These are phyloP conservation scores for Lamellibrachia luymesi DNA, from an alignment of 1,140 invertebrate species.

Conservation along the genomic window DNA sequence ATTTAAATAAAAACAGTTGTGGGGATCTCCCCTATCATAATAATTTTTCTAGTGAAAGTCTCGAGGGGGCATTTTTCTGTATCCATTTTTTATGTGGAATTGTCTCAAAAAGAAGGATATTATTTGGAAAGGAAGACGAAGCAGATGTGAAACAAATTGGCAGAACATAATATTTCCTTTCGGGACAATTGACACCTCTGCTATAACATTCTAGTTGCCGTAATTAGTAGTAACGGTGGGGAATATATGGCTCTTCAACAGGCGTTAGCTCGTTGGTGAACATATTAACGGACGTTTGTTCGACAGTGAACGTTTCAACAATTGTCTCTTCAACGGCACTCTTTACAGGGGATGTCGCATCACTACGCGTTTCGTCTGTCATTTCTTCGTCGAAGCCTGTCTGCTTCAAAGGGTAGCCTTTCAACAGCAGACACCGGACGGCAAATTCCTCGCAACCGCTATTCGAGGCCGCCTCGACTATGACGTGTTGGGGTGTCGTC, in stretches of 20 bases:
- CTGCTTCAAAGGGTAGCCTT: not conserved
- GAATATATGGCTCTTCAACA: not conserved
- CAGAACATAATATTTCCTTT: too few species aligned
- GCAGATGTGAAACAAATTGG: too few species aligned
- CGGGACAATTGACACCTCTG: not conserved
- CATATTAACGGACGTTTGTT: not conserved
- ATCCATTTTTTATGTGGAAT: too few species aligned
- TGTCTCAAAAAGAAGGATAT: too few species aligned
- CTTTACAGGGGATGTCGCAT: not conserved
- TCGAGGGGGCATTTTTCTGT: too few species aligned
- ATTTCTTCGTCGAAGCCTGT: not conserved
- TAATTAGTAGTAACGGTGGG: not conserved
- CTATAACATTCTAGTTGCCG: not conserved
- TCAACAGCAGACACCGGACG: conserved; percentile 7
- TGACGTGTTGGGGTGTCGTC: conserved; percentile 19
- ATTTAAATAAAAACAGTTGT: too few species aligned
- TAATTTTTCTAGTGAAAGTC: too few species aligned
- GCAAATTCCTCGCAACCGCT: conserved; percentile 32
- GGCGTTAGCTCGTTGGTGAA: not conserved
- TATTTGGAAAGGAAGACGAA: too few species aligned
- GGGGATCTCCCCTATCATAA: too few species aligned
- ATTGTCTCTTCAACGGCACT: not conserved
- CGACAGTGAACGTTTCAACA: not conserved
- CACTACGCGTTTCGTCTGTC: not conserved
- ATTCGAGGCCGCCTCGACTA: conserved; percentile 20